Percentiles rank a stretch among this genome's conserved stretches.
Evolutionary conservation across 2,888 invertebrate genomes (phyloP).

Genomic region (Polydrusus cervinus): DNA sequence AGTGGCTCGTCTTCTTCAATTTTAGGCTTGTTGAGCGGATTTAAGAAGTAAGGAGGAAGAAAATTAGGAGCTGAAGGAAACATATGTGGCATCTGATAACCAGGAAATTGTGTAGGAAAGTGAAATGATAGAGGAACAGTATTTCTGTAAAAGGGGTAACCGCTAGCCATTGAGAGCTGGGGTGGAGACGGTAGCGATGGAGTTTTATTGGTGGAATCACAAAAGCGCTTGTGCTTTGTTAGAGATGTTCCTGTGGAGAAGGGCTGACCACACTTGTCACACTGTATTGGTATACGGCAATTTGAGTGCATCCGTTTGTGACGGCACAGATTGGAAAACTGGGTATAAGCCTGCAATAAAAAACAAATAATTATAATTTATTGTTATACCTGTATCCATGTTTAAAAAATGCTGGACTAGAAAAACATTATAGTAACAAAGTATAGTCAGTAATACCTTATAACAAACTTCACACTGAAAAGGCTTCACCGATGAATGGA

Average conservation of each 20-base stretch:
- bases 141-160: conserved; percentile 81
- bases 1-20: conserved; percentile 35
- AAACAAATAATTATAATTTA: conserved; percentile 30
- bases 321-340: conserved; percentile 99
- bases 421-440: background rate
- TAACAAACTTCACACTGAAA: conserved; percentile 97
- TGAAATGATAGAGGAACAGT: conserved; percentile 75
- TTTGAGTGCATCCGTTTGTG: conserved; percentile 99
- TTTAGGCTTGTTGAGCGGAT: conserved; percentile 62
- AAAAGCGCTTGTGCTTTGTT: conserved; percentile 96
- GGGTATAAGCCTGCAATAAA: conserved; percentile 90
- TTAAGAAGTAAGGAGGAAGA: conserved; percentile 79
- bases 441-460: conserved; percentile 76
- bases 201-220: conserved; percentile 83
- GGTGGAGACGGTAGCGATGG: conserved; percentile 66
- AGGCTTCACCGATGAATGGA: conserved; percentile 98
- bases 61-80: conserved; percentile 73
- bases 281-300: conserved; percentile 95
- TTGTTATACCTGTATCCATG: background rate
- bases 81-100: conserved; percentile 67
- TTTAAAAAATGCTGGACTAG: too few relatives aligned
- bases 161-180: conserved; percentile 66
- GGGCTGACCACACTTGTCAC: conserved; percentile 93
- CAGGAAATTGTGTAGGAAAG: conserved; percentile 77
- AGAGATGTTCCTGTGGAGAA: conserved; percentile 94